These are phyloP conservation scores for Melanotaenia pygmaea DNA, from an alignment of 2,797 vertebrate species.

Conservation along the genomic window DNA sequence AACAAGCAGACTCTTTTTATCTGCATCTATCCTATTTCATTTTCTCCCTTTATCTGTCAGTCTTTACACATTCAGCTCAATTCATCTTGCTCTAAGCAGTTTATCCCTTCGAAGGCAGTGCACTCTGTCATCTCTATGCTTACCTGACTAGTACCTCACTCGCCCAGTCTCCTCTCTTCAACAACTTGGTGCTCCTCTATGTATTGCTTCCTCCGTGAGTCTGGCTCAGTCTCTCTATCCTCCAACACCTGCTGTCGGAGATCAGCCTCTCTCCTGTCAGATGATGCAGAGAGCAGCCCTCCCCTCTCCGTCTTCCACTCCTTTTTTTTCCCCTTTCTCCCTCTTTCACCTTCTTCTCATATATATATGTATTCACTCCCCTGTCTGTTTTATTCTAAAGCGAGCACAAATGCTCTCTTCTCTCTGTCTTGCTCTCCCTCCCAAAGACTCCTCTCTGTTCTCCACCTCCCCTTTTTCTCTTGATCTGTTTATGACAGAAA, in stretches of 20 bases:
- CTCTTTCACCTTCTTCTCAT: constrained; percentile 28
- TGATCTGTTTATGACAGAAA: constrained; percentile 41
- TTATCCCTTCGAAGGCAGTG: constrained; percentile 8
- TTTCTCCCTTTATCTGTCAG: constrained; percentile 18
- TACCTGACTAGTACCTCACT: constrained; percentile 58
- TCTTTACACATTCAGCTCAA: constrained; percentile 10
- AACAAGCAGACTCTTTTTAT: constrained; percentile 13
- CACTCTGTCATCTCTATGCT: constrained; percentile 27
- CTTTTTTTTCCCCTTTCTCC: constrained; percentile 20
- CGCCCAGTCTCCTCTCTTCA: constrained; percentile 47
- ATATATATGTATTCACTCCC: constrained; percentile 24
- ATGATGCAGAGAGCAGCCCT: constrained; percentile 73
- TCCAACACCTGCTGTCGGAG: constrained; percentile 74
- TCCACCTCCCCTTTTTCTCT: constrained; percentile 48
- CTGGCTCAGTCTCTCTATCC: constrained; percentile 64
- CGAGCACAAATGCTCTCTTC: constrained; percentile 31
- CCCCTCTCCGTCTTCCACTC: constrained; percentile 45
- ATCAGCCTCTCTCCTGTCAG: constrained; percentile 69
- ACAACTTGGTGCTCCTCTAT: constrained; percentile 52
- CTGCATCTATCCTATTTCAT: not conserved
- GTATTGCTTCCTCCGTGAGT: constrained; percentile 47
- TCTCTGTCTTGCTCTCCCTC: constrained; percentile 14
- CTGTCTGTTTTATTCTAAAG: constrained; percentile 36
- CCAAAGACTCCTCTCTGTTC: constrained; percentile 22
- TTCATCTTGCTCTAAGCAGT: constrained; percentile 29